Conservation (phyloP, 2,797 vertebrate genomes). For the Dicrostonyx torquatus region DNA sequence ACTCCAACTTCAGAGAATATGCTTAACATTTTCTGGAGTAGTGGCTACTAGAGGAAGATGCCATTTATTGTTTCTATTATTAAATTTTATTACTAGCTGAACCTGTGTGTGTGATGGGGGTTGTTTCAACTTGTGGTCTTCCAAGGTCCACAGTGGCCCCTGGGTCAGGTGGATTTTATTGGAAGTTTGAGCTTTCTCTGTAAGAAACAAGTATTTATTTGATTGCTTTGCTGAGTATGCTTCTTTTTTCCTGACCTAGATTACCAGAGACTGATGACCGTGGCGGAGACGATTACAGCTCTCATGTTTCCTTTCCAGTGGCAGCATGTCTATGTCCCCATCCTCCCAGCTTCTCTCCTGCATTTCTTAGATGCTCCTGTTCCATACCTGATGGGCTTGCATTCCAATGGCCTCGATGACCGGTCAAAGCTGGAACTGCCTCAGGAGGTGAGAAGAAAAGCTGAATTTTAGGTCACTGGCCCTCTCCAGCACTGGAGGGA, state of each 20-base stretch:
- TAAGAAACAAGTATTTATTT: constrained; percentile 38
- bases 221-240: constrained; percentile 73
- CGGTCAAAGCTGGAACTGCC: constrained; percentile 97
- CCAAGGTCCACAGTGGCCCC: constrained; percentile 18
- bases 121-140: constrained; percentile 7
- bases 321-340: constrained; percentile 99
- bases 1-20: not conserved
- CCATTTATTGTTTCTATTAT: constrained; percentile 31
- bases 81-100: constrained; percentile 35
- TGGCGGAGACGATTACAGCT: constrained; percentile 98
- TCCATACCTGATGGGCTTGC: constrained; percentile 99
- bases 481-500: not conserved
- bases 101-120: not conserved
- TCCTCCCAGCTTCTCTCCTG: constrained; percentile 97
- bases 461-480: not conserved
- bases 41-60: constrained; percentile 36
- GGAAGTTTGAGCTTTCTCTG: constrained; percentile 12
- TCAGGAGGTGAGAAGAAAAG: constrained; percentile 92
- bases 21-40: not conserved
- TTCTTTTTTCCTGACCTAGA: constrained; percentile 86
- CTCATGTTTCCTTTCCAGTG: constrained; percentile 99
- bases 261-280: constrained; percentile 99
- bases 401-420: constrained; percentile 98
- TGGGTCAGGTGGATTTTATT: constrained; percentile 48
- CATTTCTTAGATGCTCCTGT: constrained; percentile 99